Evolutionary conservation across 2,888 invertebrate species (phyloP).

Genomic region (Mythimna ferrago): DNA sequence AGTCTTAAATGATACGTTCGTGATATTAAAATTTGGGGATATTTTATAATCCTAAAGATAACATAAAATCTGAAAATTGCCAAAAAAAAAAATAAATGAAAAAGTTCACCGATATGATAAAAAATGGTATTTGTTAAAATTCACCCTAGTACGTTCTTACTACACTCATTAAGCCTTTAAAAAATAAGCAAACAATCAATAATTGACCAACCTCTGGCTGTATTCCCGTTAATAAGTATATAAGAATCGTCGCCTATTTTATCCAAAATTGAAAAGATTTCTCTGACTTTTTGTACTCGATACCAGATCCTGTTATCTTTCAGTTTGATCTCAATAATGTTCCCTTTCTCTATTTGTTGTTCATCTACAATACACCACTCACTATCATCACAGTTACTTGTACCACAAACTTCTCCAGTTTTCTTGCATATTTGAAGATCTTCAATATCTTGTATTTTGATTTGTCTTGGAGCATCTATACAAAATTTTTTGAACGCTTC

Average conservation of each 20-base stretch:
- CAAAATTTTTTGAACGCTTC: constrained; percentile 95
- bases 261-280: constrained; percentile 87
- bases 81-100: too few relatives aligned
- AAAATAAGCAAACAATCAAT: not conserved
- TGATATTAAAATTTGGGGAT: too few relatives aligned
- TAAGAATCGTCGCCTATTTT: constrained; percentile 85
- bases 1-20: too few relatives aligned
- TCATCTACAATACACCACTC: constrained; percentile 64
- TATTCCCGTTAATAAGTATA: constrained; percentile 94
- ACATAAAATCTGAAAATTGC: too few relatives aligned
- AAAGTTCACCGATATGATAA: too few relatives aligned
- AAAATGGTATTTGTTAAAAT: too few relatives aligned
- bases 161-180: not conserved
- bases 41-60: too few relatives aligned
- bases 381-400: constrained; percentile 77
- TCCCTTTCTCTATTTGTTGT: constrained; percentile 60
- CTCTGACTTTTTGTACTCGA: constrained; percentile 84
- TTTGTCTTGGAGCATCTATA: constrained; percentile 88
- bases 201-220: constrained; percentile 92
- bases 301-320: constrained; percentile 85
- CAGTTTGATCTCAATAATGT: constrained; percentile 69
- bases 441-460: constrained; percentile 86
- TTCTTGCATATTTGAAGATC: constrained; percentile 76
- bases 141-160: too few relatives aligned
- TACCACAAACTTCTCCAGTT: constrained; percentile 71